A percentile compares a stretch with the other conserved stretches of the same genome.
Conservation (phyloP, 2,113 vertebrate genomes). For the Leucopsar rothschildi region DNA sequence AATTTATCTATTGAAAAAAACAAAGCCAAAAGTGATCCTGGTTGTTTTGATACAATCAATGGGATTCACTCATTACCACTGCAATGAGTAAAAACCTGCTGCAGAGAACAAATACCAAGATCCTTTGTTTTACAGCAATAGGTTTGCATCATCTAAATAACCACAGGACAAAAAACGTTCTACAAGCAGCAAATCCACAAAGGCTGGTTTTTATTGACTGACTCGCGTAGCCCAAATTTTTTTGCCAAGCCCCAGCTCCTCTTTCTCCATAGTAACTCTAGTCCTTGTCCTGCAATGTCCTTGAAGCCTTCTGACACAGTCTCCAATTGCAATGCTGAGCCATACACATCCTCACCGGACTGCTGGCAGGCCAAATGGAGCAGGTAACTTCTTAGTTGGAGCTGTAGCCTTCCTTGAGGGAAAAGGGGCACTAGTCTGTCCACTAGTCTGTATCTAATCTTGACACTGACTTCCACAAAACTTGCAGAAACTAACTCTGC, state of each 20-base stretch:
- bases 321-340: accelerated
- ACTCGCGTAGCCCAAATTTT: accelerated
- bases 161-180: not conserved
- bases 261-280: not conserved
- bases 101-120: not conserved
- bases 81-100: not conserved
- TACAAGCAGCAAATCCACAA: not conserved
- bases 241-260: not conserved
- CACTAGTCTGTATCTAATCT: not conserved
- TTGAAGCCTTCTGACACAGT: not conserved
- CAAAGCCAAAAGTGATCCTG: not conserved
- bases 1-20: not conserved
- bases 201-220: accelerated
- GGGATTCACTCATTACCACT: not conserved
- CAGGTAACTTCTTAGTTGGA: not conserved
- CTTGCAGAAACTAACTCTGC: not conserved
- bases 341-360: no score
- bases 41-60: not conserved
- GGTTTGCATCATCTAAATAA: not conserved
- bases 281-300: not conserved
- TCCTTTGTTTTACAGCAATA: not conserved
- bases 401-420: not conserved
- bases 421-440: not conserved
- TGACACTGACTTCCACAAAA: not conserved
- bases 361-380: not conserved